Evolutionary conservation across 2,113 vertebrate genomes (phyloP).

Genomic region (Melanocharis versteri): DNA sequence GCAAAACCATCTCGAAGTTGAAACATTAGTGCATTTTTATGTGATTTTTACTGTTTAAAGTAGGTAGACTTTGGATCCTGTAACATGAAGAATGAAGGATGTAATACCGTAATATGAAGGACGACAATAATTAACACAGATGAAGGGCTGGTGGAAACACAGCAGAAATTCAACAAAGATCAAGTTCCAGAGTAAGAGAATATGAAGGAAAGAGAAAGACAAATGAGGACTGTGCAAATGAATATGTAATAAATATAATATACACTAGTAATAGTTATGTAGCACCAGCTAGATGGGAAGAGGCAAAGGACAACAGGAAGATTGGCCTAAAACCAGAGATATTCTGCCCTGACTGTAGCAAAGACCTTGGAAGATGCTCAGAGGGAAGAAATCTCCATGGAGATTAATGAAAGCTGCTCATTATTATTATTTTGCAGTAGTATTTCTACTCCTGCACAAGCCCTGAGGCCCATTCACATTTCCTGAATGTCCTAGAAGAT

Average conservation of each 20-base stretch:
- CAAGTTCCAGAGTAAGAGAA: neutral
- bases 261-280: neutral
- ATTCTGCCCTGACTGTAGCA: neutral
- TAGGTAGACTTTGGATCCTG: neutral
- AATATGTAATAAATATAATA: neutral
- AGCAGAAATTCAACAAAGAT: neutral
- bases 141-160: neutral
- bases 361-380: slow-evolving; percentile 7
- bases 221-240: neutral
- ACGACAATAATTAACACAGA: neutral
- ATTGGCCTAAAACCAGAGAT: neutral
- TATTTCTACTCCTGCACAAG: neutral
- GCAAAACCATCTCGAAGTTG: neutral
- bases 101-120: neutral
- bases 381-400: neutral
- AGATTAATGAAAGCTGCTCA: neutral
- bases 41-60: neutral
- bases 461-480: neutral
- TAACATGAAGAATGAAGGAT: neutral
- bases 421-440: neutral
- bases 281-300: neutral
- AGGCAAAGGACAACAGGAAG: neutral
- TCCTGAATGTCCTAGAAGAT: neutral
- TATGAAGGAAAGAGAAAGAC: neutral
- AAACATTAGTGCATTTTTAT: neutral